Percentiles rank a stretch among this genome's conserved stretches.
Evolutionary conservation across 2,888 invertebrate genomes (phyloP).

Genomic region (Aricia artaxerxes): DNA sequence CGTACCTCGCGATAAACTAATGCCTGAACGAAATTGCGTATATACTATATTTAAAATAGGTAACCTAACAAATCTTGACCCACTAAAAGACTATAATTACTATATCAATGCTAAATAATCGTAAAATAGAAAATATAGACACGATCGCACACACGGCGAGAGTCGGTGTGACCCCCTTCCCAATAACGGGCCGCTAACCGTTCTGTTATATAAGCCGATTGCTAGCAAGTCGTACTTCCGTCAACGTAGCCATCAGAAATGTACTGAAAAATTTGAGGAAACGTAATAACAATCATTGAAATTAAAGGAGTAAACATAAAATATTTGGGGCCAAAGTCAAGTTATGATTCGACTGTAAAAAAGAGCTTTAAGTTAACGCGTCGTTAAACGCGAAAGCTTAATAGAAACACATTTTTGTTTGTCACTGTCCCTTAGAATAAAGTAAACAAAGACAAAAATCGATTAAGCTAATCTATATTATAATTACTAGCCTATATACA

Average conservation of each 20-base stretch:
- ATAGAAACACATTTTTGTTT: no score
- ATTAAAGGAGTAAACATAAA: no score
- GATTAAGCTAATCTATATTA: no score
- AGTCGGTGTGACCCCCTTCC: constrained; percentile 65
- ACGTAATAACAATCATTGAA: no score
- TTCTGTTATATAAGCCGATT: constrained; percentile 50
- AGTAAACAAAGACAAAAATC: no score
- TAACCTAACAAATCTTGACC: background rate
- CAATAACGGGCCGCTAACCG: constrained; percentile 61
- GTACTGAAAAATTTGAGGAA: background rate
- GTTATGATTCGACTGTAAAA: no score
- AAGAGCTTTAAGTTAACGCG: no score
- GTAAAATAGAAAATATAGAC: constrained; percentile 32
- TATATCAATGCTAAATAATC: background rate
- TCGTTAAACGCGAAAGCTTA: no score
- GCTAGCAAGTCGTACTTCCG: background rate
- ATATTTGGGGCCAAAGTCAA: no score
- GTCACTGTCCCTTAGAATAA: no score
- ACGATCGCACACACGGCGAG: constrained; percentile 46
- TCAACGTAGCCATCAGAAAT: background rate
- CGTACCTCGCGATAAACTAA: background rate
- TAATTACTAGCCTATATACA: no score
- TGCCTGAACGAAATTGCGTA: background rate
- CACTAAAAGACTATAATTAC: background rate
- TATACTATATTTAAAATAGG: background rate